Evolutionary conservation across 2,888 invertebrate genomes (phyloP).

Genomic region (Litoditis marina): DNA sequence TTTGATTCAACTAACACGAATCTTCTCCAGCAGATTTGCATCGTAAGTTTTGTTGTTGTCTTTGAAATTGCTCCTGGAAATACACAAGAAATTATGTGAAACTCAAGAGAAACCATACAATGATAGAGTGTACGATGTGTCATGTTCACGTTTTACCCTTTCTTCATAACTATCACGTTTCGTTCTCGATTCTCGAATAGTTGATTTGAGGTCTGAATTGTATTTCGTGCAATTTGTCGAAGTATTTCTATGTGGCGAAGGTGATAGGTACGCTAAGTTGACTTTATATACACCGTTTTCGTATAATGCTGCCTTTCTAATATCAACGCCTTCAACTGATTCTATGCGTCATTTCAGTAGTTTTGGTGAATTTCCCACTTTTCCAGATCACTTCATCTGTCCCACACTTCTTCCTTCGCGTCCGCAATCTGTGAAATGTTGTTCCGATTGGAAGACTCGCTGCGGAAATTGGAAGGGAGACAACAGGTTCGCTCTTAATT

Average conservation of each 20-base stretch:
- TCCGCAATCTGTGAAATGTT: slow-evolving; percentile 10
- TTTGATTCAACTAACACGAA: neutral
- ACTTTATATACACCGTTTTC: too few species aligned
- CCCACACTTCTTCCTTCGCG: neutral
- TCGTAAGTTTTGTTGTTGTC: neutral
- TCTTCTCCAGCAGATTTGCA: neutral
- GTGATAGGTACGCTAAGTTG: too few species aligned
- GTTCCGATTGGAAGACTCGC: slow-evolving; percentile 8
- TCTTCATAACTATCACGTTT: too few species aligned
- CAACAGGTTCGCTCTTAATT: neutral
- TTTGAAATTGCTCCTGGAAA: neutral
- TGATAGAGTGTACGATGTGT: neutral
- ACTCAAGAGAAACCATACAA: neutral
- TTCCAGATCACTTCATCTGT: neutral
- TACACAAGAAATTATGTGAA: neutral
- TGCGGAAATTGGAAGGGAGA: neutral
- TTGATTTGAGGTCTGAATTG: too few species aligned
- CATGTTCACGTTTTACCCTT: too few species aligned
- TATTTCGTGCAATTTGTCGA: too few species aligned
- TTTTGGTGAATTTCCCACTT: neutral
- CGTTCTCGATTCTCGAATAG: too few species aligned
- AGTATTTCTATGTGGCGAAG: too few species aligned
- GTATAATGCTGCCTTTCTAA: too few species aligned
- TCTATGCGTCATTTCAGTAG: too few species aligned
- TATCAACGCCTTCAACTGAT: too few species aligned